phyloP scores from a whole-genome alignment of 2,888 invertebrate species.

The Euplagia quadripunctaria region DNA sequence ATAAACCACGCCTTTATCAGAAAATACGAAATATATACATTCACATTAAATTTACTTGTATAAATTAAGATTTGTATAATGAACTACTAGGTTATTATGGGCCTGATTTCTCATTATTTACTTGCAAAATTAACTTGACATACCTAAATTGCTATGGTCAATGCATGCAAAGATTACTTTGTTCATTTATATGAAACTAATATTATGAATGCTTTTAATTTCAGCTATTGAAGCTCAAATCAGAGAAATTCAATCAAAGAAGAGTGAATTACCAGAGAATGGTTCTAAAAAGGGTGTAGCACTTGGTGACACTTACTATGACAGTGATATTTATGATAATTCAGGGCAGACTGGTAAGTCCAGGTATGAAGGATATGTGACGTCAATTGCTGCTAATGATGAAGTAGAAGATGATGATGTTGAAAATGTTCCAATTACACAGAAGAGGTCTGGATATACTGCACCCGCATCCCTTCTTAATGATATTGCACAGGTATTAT shows the following conservation, averaged over 20 bases:
- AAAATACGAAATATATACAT: not conserved
- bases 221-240: conserved; percentile 98
- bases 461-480: conserved; percentile 96
- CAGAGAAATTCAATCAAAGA: conserved; percentile 95
- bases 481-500: conserved; percentile 93
- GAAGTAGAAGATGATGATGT: conserved; percentile 98
- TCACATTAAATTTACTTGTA: not conserved
- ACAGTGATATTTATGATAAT: conserved; percentile 97
- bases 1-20: not conserved
- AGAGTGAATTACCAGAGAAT: conserved; percentile 91
- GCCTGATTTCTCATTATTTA: not conserved
- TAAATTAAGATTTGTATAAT: not conserved
- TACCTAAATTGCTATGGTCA: not conserved
- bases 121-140: not conserved
- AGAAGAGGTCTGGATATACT: conserved; percentile 93
- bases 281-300: conserved; percentile 93
- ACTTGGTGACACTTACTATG: conserved; percentile 95
- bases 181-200: not conserved
- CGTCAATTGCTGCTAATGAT: conserved; percentile 98
- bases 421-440: conserved; percentile 91
- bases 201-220: conserved; percentile 51
- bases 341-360: conserved; percentile 89
- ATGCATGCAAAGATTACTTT: no score
- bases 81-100: not conserved
- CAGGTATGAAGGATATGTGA: conserved; percentile 97